phyloP scores from a whole-genome alignment of 2,113 vertebrate genomes.

The Amblyornis subalaris region DNA sequence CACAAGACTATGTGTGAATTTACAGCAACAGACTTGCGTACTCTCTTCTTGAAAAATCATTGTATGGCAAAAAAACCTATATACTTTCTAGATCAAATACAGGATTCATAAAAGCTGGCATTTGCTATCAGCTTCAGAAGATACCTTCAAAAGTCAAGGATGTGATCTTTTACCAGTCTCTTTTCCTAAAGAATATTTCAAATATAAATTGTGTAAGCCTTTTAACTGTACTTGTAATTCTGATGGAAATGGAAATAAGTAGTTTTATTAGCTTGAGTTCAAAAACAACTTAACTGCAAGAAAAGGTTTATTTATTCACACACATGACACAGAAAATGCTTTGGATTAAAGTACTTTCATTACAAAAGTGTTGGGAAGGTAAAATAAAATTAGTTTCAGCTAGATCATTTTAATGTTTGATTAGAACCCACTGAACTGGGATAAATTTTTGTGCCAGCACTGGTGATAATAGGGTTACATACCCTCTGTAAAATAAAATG shows the following conservation, averaged over 20 bases:
- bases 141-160: background rate
- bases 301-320: slow-evolving; percentile 42
- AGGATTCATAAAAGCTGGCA: background rate
- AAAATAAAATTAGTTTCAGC: slow-evolving; percentile 49
- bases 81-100: background rate
- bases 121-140: slow-evolving; percentile 7
- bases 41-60: background rate
- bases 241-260: background rate
- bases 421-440: background rate
- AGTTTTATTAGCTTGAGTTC: slow-evolving; percentile 22
- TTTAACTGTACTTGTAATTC: background rate
- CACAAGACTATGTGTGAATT: background rate
- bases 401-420: slow-evolving; percentile 50
- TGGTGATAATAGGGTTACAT: slow-evolving; percentile 20
- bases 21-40: background rate
- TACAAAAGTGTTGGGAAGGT: slow-evolving; percentile 6
- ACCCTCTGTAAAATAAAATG: slow-evolving; percentile 40
- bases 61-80: background rate
- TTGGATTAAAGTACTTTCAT: slow-evolving; percentile 53
- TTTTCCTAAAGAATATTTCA: background rate
- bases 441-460: background rate
- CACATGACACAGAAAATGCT: slow-evolving; percentile 30
- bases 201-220: background rate
- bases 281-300: slow-evolving; percentile 24
- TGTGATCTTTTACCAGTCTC: background rate